Evolutionary conservation across 2,113 vertebrate genomes (phyloP).

Genomic region (Ailuropoda melanoleuca): DNA sequence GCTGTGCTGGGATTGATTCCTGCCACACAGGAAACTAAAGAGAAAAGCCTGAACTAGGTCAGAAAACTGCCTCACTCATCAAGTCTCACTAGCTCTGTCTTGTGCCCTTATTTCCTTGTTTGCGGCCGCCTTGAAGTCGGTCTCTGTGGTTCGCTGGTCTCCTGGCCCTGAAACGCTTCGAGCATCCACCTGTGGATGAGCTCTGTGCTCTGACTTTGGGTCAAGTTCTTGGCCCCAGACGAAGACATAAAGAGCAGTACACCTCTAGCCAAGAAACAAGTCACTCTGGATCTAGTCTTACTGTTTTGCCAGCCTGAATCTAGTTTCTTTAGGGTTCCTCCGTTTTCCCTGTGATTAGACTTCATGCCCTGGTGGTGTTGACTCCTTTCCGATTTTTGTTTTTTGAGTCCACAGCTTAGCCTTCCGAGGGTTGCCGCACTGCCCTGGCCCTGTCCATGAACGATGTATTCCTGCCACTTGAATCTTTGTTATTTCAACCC

Average conservation of each 20-base stretch:
- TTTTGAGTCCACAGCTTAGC: not conserved
- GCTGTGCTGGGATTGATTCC: constrained; percentile 65
- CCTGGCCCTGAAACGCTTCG: not conserved
- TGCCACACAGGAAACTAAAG: constrained; percentile 35
- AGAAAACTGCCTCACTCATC: constrained; percentile 65
- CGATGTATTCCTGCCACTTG: not conserved
- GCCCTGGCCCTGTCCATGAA: not conserved
- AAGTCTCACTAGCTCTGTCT: not conserved
- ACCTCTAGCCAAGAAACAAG: not conserved
- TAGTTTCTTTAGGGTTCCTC: not conserved
- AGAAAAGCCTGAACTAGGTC: constrained; percentile 61
- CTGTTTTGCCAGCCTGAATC: not conserved
- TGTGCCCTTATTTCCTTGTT: not conserved
- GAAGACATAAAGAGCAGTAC: not conserved
- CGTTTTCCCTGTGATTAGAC: not conserved
- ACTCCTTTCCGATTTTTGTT: not conserved
- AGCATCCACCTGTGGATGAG: not conserved
- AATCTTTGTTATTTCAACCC: not conserved
- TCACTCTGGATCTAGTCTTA: not conserved
- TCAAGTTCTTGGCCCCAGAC: not conserved
- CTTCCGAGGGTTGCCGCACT: not conserved
- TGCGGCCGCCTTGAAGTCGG: not conserved
- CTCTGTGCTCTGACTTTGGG: not conserved
- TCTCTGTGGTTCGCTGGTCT: not conserved
- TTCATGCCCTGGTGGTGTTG: not conserved